Percentiles rank a stretch among this genome's conserved stretches.
These are phyloP conservation scores for Poicephalus gulielmi DNA, from an alignment of 2,113 vertebrate genomes.

Conservation along the genomic window DNA sequence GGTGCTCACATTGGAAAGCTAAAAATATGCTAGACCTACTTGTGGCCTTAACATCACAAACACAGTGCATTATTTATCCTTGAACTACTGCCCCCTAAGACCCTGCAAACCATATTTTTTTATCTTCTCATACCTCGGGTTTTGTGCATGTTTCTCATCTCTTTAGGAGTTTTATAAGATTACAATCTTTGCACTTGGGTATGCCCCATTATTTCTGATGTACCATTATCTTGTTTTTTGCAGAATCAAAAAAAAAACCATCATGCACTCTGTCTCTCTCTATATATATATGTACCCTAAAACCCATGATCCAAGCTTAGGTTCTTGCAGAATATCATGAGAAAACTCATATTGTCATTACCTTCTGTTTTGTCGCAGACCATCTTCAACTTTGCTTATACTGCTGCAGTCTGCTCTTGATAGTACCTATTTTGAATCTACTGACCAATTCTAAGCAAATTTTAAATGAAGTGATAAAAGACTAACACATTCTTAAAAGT, in stretches of 20 bases:
- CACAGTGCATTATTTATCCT: background rate
- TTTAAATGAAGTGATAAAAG: background rate
- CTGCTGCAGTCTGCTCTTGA: background rate
- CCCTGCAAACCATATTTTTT: background rate
- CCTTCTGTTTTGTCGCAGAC: background rate
- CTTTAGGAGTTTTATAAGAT: background rate
- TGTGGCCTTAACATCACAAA: background rate
- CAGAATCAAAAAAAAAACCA: background rate
- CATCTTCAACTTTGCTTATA: background rate
- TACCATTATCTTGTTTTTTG: background rate
- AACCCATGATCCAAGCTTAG: background rate
- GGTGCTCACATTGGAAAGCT: background rate
- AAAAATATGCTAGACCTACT: background rate
- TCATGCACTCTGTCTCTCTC: fast-evolving
- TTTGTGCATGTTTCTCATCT: background rate
- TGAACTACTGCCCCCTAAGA: background rate
- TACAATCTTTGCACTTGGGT: background rate
- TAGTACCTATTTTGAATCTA: background rate
- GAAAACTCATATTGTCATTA: background rate
- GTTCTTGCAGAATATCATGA: background rate
- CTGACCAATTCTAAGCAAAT: background rate
- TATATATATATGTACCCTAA: background rate
- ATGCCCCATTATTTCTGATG: background rate
- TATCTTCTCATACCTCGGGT: background rate
- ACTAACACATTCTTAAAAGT: background rate